Base-by-base conservation (phyloP, 1,140 invertebrate species). In the Drosophila virilis region DNA sequence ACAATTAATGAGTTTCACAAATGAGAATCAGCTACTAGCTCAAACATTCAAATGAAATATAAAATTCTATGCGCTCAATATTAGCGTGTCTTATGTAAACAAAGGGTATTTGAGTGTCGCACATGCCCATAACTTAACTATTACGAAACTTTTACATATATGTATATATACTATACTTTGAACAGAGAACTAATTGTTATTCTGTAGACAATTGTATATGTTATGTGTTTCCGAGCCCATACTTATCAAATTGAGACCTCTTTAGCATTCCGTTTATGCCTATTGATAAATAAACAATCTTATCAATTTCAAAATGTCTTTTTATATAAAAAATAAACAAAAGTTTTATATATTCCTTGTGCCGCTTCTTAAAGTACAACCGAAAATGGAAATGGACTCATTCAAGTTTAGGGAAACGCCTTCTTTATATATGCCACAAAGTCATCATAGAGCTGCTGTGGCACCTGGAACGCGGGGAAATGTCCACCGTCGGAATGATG, bases 391-490 rank as follows among this genome's bases (percentile, higher is more conserved):
- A 46, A 37, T 42, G 9, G 40, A 45, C 46, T 7, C 13, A 12
- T 22, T n/a, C 33, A 33, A 17, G 9, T 22, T 38, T 52, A 78
- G 1, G 35, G 52, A 12, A 83, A 65, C 7, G 78, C 78, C 62
- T 92, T 91, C 45, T 81, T 72, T 1, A 91, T 68, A 32, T 77
- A 92, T 32, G 79, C 66, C 58, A 93, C 93, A 59, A 94, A 91
- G 78, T 98, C 97, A 10, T 95, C 93, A 6, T 95, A 94, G 1
- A 98, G 78, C 8, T 95, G 78, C 77, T 95, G 80, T 0, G 97
- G 97, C 50, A 95, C 94, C 90, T 98, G 96, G 68, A 98, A 94
- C 0, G 96, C 97, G 8, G 96, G 96, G 90, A 98, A 98, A 92
- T 98, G 97, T 2, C 97, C 97, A 2, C 97, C 97, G 7, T 94